These are phyloP conservation scores for Oscheius sp. DNA, from an alignment of 1,140 invertebrate species.

Conservation along the genomic window DNA sequence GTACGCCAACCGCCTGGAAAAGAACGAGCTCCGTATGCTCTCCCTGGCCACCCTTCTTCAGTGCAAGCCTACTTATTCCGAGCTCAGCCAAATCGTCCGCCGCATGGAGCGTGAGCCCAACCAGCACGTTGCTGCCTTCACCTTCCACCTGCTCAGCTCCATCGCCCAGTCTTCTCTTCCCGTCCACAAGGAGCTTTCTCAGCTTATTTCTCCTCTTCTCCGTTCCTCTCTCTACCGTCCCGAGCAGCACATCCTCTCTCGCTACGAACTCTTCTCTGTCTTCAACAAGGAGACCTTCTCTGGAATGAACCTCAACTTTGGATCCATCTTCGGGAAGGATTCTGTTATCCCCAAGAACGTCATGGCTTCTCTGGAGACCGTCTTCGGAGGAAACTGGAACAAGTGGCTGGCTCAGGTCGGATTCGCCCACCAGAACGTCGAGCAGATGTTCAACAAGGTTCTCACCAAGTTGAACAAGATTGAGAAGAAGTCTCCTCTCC, in stretches of 20 bases:
- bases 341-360: slow-evolving; percentile 43
- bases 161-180: slow-evolving; percentile 20
- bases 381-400: slow-evolving; percentile 43
- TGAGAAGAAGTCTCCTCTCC: slow-evolving; percentile 14
- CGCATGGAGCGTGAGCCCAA: slow-evolving; percentile 48
- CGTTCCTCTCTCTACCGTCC: slow-evolving; percentile 9
- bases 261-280: slow-evolving; percentile 17
- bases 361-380: slow-evolving; percentile 26
- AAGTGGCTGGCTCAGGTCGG: slow-evolving; percentile 40
- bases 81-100: slow-evolving; percentile 42
- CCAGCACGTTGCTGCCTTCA: slow-evolving; percentile 55
- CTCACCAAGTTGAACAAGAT: neutral
- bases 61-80: slow-evolving; percentile 38
- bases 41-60: slow-evolving; percentile 45
- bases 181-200: slow-evolving; percentile 9
- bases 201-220: slow-evolving; percentile 15
- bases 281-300: slow-evolving; percentile 26
- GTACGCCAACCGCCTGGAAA: slow-evolving; percentile 47
- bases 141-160: slow-evolving; percentile 16
- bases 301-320: slow-evolving; percentile 33
- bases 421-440: slow-evolving; percentile 43
- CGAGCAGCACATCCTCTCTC: slow-evolving; percentile 7
- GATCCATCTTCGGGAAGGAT: slow-evolving; percentile 41
- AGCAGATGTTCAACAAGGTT: slow-evolving; percentile 42
- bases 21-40: slow-evolving; percentile 50